Percentiles rank a stretch among this genome's conserved stretches.
Evolutionary conservation across 2,113 vertebrate species (phyloP).

Genomic region (Willisornis vidua): DNA sequence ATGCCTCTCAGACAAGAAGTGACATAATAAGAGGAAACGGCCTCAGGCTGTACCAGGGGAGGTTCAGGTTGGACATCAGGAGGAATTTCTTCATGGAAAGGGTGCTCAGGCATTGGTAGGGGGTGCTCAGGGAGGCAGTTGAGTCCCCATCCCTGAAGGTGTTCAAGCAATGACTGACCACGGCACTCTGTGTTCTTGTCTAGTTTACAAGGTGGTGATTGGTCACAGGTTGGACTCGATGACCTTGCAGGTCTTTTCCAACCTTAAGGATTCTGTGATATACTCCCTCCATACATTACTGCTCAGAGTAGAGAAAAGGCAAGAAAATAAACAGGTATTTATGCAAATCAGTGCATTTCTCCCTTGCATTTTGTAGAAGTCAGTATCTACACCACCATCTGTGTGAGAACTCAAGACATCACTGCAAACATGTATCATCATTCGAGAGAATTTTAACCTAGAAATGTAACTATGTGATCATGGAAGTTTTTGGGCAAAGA

Average conservation of each 20-base stretch:
- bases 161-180: not conserved
- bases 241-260: not conserved
- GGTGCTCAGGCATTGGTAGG: not conserved
- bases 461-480: not conserved
- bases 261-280: not conserved
- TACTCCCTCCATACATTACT: not conserved
- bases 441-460: not conserved
- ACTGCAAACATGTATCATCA: not conserved
- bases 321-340: not conserved
- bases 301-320: not conserved
- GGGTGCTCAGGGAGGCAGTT: not conserved
- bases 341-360: too few relatives aligned
- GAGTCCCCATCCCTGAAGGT: not conserved
- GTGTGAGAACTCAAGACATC: not conserved
- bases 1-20: not conserved
- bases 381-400: not conserved
- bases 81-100: not conserved
- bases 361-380: not conserved
- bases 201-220: not conserved
- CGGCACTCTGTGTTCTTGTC: not conserved
- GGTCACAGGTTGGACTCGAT: not conserved
- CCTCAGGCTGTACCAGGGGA: not conserved
- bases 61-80: not conserved
- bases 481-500: not conserved
- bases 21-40: not conserved